Evolutionary conservation across 2,113 vertebrate species (phyloP), one percentile per base, ranked within the genome.

Genomic region (Oreochromis spilurus): DNA sequence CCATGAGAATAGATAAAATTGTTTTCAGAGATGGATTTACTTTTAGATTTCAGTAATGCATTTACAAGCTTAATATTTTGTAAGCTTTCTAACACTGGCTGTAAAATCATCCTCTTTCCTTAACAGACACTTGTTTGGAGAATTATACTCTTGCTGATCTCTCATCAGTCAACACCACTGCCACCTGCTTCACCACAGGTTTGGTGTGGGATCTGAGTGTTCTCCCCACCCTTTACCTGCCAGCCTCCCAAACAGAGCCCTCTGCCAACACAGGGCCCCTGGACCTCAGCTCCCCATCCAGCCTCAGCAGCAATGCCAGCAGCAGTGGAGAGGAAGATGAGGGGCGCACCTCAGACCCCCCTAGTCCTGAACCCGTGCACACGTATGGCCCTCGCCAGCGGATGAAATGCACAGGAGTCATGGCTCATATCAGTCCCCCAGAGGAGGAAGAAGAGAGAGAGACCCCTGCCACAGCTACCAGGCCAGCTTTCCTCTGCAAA

Each of bases 251-350:
- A 67, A 94, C 96, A n/a, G 83, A 95, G 45, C 84, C 95, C 58
- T 92, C 95, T 10, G 78, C 95, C 26, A 86, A 93, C 5, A 91
- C 96, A 7, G 97, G 96, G 2, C 97, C 96, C 2, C 94, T 97
- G 57, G 98, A 99, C 95, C 97, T 99, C 94, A 98, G 97, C 38
- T 98, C 97, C 43, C 96, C 96, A 0, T 96, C 94, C 93, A 96
- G 95, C 87, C 84, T 96, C 81, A 96, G 95, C 91, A 97, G 97
- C 94, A 95, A 83, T 4, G 95, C 94, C 89, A 96, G 95, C 90
- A 96, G 96, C 86, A 98, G 98, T 7, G 98, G 98, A 2, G 98
- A 99, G 19, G 98, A 99, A 72, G 98, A 99, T 52, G 97, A 98
- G 43, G 97, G 97, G 2, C 98, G 98, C 54, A 97, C 97, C 34